Evolutionary conservation across 2,113 vertebrate species (phyloP), one percentile per base, ranked within the genome.

Genomic region (Pica pica): DNA sequence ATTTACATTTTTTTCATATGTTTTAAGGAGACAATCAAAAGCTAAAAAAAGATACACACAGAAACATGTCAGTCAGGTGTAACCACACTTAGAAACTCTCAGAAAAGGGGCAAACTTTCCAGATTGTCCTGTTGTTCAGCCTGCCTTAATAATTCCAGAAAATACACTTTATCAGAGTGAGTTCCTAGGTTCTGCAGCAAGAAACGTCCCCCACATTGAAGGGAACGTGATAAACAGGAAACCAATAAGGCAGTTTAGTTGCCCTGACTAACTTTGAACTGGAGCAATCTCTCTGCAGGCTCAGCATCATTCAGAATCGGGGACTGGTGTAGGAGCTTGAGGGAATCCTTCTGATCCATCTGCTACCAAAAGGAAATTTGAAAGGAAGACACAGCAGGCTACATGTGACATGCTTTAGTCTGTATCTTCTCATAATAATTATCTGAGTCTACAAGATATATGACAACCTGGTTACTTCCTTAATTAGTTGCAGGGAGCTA

Each of bases 161-260:
- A 75, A 75, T 18, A 35, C 0, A 0, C 44, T 59, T 70, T 81
- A 53, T 44, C 47, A 55, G 47, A 53, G 16, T 3, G 8, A 73
- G 15, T 77, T 83, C 11, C 21, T 61, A 33, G 16, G 30, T 55
- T 75, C 60, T n/a, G 33, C 31, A 63, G 56, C 19, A 82, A 89
- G 44, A 82, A 75, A 52, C 1, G 7, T 60, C 27, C 5, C 19
- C 19, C 11, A 4, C 37, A 17, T 21, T 59, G 35, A 47, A 89
- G 33, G 14, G 6, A 33, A 31, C 53, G 31, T 57, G 15, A 33
- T 64, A 75, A 70, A 78, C 8, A 42, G 6, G 10, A 70, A 69
- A 61, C 50, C 9, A 46, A 0, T 46, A 50, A 33, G 30, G 6
- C 1, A 2, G 5, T 49, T 70, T 50, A 57, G 42, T 52, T n/a